Evolutionary conservation across 2,888 invertebrate species (phyloP), one percentile per base, ranked within the genome.

Genomic region (Tetramorium bicarinatum): DNA sequence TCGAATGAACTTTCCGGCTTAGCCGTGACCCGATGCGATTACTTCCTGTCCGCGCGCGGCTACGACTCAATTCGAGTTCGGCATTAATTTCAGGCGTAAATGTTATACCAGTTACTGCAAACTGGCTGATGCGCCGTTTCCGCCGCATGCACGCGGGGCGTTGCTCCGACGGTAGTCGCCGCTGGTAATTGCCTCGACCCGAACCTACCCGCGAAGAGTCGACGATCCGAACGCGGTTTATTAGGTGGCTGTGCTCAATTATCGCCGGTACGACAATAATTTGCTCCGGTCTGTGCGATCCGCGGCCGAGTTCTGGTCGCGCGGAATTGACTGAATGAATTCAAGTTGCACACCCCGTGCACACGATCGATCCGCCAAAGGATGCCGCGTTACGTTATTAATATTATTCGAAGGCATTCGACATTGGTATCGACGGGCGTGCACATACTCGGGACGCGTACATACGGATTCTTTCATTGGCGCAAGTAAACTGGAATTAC

Each of bases 241-340:
- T 92, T 92, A 91, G 89, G 80, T 66, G 77, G 77, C 74, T 82
- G 90, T 88, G 90, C 87, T 91, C 91, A 91, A 92, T 92, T 92
- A 91, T 91, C 91, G 86, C 69, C 79, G 87, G 85, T 87, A 89
- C 87, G 88, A 91, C 91, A 89, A 92, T 92, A 91, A 92, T 92
- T 91, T 89, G 85, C 83, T 83, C 87, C 86, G 9, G 87, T 92
- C 88, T 88, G 84, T 80, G 82, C 75, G 66, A 34, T 52, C 29
- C 34, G 59, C 21, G 44, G 85, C 74, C 85, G 87, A 90, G 85
- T 90, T 86, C 83, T 9, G 81, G 38, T 49, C 84, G 75, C 44
- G 66, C 64, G 85, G 75, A 88, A 90, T 89, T 90, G 90, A 91
- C 85, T 83, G 85, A 89, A 89, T 74, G 85, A 90, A 89, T 88